phyloP scores from a whole-genome alignment of 2,888 invertebrate species.

The Flabesymbios commensalis region DNA sequence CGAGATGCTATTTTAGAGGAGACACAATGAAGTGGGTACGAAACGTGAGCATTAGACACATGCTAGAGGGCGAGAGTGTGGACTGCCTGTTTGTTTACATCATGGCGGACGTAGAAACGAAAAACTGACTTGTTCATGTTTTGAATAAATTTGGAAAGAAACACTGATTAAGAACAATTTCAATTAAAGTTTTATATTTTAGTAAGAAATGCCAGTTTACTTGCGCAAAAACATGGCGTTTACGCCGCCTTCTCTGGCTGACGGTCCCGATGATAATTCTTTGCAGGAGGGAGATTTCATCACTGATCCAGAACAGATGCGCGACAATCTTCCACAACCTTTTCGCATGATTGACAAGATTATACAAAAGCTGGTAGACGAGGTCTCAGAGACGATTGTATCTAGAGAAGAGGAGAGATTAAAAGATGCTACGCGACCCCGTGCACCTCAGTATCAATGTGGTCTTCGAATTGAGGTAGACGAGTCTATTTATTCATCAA shows the following conservation, averaged over 20 bases:
- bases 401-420: constrained; percentile 42
- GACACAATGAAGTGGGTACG: too few relatives aligned
- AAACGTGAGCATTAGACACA: too few relatives aligned
- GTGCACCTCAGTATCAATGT: constrained; percentile 48
- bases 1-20: too few relatives aligned
- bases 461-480: constrained; percentile 38
- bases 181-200: too few relatives aligned
- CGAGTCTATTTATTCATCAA: too few relatives aligned
- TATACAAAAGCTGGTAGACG: constrained; percentile 45
- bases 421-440: constrained; percentile 42
- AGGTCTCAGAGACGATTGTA: constrained; percentile 49
- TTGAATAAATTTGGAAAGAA: too few relatives aligned
- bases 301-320: constrained; percentile 51
- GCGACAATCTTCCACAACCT: constrained; percentile 55
- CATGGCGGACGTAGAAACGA: constrained; percentile 36
- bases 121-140: neutral
- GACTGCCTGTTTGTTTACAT: constrained; percentile 10
- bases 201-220: constrained; percentile 52
- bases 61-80: too few relatives aligned
- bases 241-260: constrained; percentile 47
- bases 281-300: constrained; percentile 53
- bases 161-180: too few relatives aligned
- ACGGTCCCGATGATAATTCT: constrained; percentile 16
- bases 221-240: constrained; percentile 47
- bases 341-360: constrained; percentile 57